Percentiles rank a stretch among this genome's conserved stretches.
These are phyloP conservation scores for Columba guinea DNA, from an alignment of 2,797 vertebrate genomes.

Conservation along the genomic window DNA sequence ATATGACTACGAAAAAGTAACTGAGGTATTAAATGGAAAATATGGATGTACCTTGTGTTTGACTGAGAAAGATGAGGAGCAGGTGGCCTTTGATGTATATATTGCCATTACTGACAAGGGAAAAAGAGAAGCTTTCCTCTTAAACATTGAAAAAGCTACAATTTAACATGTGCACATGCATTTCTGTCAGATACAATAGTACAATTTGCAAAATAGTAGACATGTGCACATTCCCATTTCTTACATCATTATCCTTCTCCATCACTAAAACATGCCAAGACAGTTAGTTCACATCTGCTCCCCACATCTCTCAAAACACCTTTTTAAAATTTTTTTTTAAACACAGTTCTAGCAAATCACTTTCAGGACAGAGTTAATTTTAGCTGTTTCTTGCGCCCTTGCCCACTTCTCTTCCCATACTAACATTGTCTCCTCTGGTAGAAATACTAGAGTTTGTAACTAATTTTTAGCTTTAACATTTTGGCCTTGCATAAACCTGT, in stretches of 20 bases:
- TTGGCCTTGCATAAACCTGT: not conserved
- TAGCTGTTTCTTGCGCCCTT: not conserved
- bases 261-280: not conserved
- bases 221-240: not conserved
- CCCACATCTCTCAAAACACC: not conserved
- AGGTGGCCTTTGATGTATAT: not conserved
- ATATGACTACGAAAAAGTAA: not conserved
- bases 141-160: not conserved
- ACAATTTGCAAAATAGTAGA: not conserved
- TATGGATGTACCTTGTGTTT: not conserved
- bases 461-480: not conserved
- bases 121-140: conserved; percentile 6
- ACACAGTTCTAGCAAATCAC: not conserved
- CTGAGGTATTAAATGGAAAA: not conserved
- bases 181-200: not conserved
- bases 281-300: not conserved
- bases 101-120: not conserved
- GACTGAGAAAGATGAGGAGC: not conserved
- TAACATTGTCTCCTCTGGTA: not conserved
- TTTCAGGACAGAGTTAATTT: not conserved
- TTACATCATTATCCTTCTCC: not conserved
- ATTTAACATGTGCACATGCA: not conserved
- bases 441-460: not conserved
- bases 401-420: not conserved
- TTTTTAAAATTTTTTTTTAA: not conserved